Conservation (phyloP, 2,113 vertebrate species). For the Talpa occidentalis region DNA sequence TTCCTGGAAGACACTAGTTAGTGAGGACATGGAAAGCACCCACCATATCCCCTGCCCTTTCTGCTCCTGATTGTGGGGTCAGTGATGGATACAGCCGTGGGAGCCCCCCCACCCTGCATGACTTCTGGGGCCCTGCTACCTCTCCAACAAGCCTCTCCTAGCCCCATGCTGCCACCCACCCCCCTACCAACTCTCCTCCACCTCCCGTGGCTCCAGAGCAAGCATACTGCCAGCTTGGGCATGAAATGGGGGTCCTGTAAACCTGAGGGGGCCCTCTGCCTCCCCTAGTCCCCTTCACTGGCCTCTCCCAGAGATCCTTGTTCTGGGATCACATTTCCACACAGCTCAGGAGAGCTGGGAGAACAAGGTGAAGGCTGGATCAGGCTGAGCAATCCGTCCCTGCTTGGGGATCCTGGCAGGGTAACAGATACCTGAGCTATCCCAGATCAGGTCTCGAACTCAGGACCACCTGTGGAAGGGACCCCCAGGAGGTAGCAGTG, state of each 20-base stretch:
- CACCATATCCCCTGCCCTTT: background rate
- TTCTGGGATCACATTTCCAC: background rate
- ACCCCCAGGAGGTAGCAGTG: constrained; percentile 64
- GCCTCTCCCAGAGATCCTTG: background rate
- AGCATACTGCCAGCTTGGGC: background rate
- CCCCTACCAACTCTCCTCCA: too few relatives aligned
- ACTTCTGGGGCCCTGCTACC: constrained; percentile 68
- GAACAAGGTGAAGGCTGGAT: background rate
- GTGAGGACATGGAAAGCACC: background rate
- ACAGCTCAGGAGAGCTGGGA: background rate
- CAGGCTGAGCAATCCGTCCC: background rate
- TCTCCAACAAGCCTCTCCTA: constrained; percentile 39
- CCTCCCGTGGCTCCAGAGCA: background rate
- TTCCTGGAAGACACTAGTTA: background rate
- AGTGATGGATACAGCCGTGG: constrained; percentile 84
- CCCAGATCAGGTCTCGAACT: background rate
- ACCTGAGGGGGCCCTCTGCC: background rate
- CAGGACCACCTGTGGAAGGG: background rate
- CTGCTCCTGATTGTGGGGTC: constrained; percentile 66
- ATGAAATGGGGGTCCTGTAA: background rate
- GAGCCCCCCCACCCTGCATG: constrained; percentile 69
- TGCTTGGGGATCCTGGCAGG: background rate
- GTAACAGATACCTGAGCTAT: background rate
- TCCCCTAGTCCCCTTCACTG: background rate
- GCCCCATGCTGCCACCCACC: background rate